These are phyloP conservation scores for Prionailurus viverrinus DNA, from an alignment of 2,113 vertebrate genomes.

Conservation along the genomic window DNA sequence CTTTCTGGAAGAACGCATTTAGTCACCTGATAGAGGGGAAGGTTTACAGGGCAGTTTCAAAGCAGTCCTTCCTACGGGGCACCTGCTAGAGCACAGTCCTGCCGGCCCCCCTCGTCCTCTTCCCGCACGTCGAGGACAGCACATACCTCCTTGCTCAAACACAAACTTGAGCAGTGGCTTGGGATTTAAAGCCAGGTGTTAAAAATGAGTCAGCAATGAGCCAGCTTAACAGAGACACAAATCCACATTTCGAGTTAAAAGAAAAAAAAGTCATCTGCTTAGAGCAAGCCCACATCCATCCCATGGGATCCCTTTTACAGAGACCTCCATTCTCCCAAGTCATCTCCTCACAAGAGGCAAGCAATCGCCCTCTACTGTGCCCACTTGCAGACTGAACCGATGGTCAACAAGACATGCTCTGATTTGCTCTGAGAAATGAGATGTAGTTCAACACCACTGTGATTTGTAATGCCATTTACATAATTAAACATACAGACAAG, in stretches of 20 bases:
- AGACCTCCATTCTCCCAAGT: neutral
- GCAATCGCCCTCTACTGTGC: neutral
- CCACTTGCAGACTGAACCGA: neutral
- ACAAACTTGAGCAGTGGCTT: slow-evolving; percentile 54
- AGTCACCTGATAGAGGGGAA: neutral
- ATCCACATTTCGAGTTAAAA: neutral
- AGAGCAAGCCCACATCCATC: neutral
- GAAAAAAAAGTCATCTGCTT: neutral
- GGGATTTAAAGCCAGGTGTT: slow-evolving; percentile 80
- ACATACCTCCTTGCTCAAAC: neutral
- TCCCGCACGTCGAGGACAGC: neutral
- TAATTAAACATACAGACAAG: slow-evolving; percentile 75
- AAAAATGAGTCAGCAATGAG: slow-evolving; percentile 73
- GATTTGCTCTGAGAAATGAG: slow-evolving; percentile 72
- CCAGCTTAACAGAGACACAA: slow-evolving; percentile 78
- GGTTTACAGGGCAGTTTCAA: neutral
- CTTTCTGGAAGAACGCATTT: neutral
- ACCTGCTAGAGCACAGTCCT: neutral
- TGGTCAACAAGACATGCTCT: slow-evolving; percentile 46
- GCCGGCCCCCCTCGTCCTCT: neutral
- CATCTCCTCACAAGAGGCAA: neutral
- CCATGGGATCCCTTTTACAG: neutral
- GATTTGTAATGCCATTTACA: slow-evolving; percentile 74
- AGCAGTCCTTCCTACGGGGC: neutral
- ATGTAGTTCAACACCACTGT: slow-evolving; percentile 73